Conservation (phyloP, 2,888 invertebrate genomes). For the Nymphalis polychloros region DNA sequence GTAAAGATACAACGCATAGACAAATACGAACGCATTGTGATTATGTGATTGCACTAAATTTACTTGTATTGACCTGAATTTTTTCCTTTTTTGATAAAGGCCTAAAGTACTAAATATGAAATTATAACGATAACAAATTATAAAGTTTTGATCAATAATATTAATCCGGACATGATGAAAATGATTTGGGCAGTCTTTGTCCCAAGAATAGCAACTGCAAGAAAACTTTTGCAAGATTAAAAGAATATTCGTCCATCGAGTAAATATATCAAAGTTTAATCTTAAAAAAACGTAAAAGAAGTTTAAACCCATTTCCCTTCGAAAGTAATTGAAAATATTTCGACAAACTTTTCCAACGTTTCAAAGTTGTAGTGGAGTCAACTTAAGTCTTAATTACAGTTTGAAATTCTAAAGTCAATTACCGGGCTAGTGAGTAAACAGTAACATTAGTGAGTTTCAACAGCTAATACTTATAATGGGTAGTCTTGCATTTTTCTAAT, state of each 20-base stretch:
- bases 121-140: too few species aligned
- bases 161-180: too few species aligned
- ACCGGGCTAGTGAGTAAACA: constrained; percentile 2
- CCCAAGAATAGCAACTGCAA: too few species aligned
- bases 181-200: too few species aligned
- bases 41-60: too few species aligned
- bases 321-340: constrained; percentile 17
- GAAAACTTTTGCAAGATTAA: neutral
- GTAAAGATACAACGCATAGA: too few species aligned
- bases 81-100: too few species aligned
- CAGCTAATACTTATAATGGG: neutral
- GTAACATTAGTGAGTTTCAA: constrained; percentile 15
- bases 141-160: too few species aligned
- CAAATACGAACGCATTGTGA: too few species aligned
- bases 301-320: constrained; percentile 6
- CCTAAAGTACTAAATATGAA: too few species aligned
- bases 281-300: constrained; percentile 14
- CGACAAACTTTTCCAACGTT: constrained; percentile 17
- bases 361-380: constrained; percentile 14
- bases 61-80: too few species aligned
- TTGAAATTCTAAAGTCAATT: constrained; percentile 29
- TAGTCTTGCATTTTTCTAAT: neutral
- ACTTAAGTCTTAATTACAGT: constrained; percentile 29
- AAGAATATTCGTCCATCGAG: neutral
- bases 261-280: neutral